Base-by-base conservation (phyloP, 2,113 vertebrate species). In the Apteryx owenii region DNA sequence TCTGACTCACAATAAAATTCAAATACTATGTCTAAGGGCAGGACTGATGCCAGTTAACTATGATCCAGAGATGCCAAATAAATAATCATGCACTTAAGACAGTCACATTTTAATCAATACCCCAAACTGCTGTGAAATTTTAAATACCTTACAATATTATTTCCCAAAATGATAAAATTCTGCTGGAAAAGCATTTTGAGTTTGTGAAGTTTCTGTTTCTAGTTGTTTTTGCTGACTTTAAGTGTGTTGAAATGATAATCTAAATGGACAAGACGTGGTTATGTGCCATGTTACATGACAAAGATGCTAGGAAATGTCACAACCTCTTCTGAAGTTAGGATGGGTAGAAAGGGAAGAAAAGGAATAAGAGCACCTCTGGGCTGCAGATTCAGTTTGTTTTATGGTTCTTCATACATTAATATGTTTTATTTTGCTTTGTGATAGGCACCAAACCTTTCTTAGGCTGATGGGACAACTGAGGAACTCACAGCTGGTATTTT, bases 201-300 rank as follows among this genome's bases (percentile, higher is more conserved):
- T 75, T 84, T 66, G 22, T 75, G 36, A 72, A 53, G 2, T 44
- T 70, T 85, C 29, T 69, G n/a, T 66, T 87, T 77, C 9, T 51
- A 4, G 21, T 86, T 78, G 15, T 44, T 21, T 75, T 76, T 92
- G 3, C 33, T 71, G 29, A 16, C 15, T 31, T 78, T 44, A 40
- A 58, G 61, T 64, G 8, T 29, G 16, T 25, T 84, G 69, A 81
- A 81, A 42, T 25, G 0, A 51, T 48, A 0, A 76, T n/a, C 31
- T 75, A 42, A 85, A 38, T 15, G 7, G 31, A 61, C 22, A 48
- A 38, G 21, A 87, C 91, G 48, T n/a, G 6, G 17, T 58, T 75
- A 66, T 0, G 0, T 81, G 38, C 13, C 12, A 13, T 44, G 13
- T 54, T 84, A 69, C 5, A 22, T 72, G 50, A 40, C 29, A 71